Evolutionary conservation across 1,140 invertebrate genomes (phyloP).

Genomic region (Drosophila nebulosa): DNA sequence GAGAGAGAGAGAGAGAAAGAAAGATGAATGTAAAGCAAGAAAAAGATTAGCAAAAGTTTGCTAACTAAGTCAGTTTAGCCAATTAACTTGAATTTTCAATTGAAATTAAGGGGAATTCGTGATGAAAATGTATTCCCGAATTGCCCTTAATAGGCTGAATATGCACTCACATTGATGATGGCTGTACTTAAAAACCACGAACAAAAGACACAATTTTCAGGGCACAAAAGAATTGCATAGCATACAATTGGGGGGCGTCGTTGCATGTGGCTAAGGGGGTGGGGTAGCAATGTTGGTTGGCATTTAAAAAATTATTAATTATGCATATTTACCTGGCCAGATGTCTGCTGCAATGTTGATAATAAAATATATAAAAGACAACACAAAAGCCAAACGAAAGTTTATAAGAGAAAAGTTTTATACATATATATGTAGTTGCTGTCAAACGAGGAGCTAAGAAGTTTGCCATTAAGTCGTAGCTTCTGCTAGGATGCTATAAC

Average conservation of each 20-base stretch:
- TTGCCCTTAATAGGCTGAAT: not conserved
- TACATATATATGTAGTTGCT: constrained; percentile 8
- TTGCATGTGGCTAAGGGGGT: not conserved
- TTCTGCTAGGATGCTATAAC: not conserved
- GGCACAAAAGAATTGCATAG: constrained; percentile 48
- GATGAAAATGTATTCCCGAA: no score
- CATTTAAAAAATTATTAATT: constrained; percentile 53
- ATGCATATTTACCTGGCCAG: constrained; percentile 42
- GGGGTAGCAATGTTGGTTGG: constrained; percentile 24
- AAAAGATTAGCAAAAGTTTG: no score
- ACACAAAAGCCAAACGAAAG: constrained; percentile 21
- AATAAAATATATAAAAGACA: no score
- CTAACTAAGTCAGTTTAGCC: no score
- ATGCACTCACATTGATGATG: constrained; percentile 51
- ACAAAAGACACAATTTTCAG: constrained; percentile 54
- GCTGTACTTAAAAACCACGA: constrained; percentile 6
- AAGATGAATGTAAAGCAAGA: no score
- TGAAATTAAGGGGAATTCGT: not conserved
- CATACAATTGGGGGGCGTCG: not conserved
- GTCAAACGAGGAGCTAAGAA: constrained; percentile 17
- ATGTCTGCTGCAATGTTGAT: constrained; percentile 24
- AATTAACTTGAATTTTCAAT: no score
- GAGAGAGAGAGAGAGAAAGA: no score
- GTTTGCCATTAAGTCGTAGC: constrained; percentile 28
- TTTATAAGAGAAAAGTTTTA: no score